Evolutionary conservation across 2,113 vertebrate species (phyloP), one percentile per base, ranked within the genome.

Genomic region (Gulo gulo): DNA sequence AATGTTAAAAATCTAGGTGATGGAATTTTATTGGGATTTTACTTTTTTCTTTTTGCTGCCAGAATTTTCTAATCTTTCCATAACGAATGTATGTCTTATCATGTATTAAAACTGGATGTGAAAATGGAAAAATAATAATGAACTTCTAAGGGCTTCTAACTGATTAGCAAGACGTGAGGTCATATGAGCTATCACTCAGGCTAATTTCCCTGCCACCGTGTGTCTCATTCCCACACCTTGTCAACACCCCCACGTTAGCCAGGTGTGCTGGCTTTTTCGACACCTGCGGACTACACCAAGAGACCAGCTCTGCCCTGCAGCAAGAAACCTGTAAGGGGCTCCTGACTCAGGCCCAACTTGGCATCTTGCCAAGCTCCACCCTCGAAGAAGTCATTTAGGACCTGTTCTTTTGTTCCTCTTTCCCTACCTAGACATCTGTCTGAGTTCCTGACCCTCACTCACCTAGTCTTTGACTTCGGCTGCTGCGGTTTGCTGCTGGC

Each of bases 261-360:
- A 95, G 91, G 91, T 86, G 65, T 93, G 65, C 57, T 47, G 82
- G 59, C 55, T 91, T 97, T 97, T 78, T 78, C 3, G 4, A n/a
- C 39, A 94, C 73, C 71, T 91, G 93, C n/a, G 34, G 34, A 91
- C 88, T 42, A 69, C n/a, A 84, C 26, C 69, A 52, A 84, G 61
- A 21, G 34, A 81, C 42, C 16, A 65, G 57, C 55, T 87, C 14
- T 85, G 10, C 71, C 81, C 81, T 34, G 45, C 31, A 76, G 74
- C 84, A 91, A 86, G 42, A 88, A 97, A 36, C 26, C 24, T 81
- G 1, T 11, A 15, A 59, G 10, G 24, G 61, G 71, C 29, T 63
- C 50, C 73, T 81, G 50, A 50, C 67, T 80, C 65, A 29, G 18
- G 36, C 65, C 93, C 6, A 1, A 21, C 59, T 91, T 95, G 96